Base-by-base conservation (phyloP, 2,888 invertebrate genomes). In the Harpalus rufipes region DNA sequence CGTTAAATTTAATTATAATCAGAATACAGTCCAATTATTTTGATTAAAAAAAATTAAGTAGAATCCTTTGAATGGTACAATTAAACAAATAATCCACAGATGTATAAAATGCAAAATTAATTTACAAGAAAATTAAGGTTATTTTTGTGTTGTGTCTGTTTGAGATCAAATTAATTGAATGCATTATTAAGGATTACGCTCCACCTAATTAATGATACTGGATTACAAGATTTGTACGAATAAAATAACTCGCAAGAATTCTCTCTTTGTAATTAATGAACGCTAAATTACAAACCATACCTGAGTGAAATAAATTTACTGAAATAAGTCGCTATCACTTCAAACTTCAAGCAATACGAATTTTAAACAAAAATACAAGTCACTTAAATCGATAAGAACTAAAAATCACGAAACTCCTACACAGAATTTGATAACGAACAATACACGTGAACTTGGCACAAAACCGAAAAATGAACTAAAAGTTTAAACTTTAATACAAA, bases 361-460 rank as follows among this genome's bases (percentile, higher is more conserved):
- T 32, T 32, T 32, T 32, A 32, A 32, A 32, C 32, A 32, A 32
- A 51, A 8, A 51, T 12, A 51, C 8, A 51, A 51, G 32, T 32
- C 32, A 51, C 44, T 51, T 12, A 51, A 63, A 63, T 63, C 63
- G 63, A 63, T 63, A 63, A 63, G 63, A 25, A 21, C 21, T 63
- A 25, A 63, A 63, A 63, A 63, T 21, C 61, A 63, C 25, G 63
- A 25, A 63, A 63, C 63, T 18, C 63, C 63, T 18, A 63, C 63
- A 21, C 63, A 21, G 3, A 7, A 21, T 63, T 63, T 18, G 12
- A 21, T 21, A 63, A 63, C 21, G 18, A 63, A 59, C 59, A 16
- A 16, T 59, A 16, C 63, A 59, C 59, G 21, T 25, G 7, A 32
- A 68, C n/a, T 39, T 39, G 14, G 32, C 14, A 68, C 32, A 14